Percentiles rank a stretch among this genome's conserved stretches.
Evolutionary conservation across 53 echinoderm and acorn worm genomes (phyloP).

Genomic region (Holothuria scabra): DNA sequence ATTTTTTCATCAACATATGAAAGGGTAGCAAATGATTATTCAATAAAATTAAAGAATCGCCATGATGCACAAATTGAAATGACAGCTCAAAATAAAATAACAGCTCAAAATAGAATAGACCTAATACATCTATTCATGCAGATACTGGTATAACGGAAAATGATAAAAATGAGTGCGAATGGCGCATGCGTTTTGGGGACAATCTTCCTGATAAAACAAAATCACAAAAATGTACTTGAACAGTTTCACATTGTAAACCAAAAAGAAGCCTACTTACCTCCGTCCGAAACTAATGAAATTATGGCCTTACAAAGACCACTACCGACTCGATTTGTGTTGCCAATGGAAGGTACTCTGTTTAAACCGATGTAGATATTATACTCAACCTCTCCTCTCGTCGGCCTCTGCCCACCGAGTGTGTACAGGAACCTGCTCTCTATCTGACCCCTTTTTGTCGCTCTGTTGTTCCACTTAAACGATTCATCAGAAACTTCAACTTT

Average conservation of each 20-base stretch:
- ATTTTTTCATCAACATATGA: no score
- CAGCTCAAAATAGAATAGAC: no score
- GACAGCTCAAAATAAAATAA: no score
- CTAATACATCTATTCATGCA: no score
- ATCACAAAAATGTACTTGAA: neutral
- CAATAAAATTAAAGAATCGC: no score
- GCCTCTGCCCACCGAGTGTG: slow-evolving; percentile 81
- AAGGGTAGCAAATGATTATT: no score
- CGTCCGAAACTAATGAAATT: slow-evolving; percentile 66
- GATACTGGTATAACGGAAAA: no score
- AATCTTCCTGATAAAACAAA: no score
- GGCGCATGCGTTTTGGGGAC: no score
- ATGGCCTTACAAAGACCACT: slow-evolving; percentile 90
- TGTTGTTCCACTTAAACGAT: slow-evolving; percentile 86
- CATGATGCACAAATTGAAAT: no score
- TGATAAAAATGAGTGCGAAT: no score
- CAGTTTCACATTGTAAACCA: neutral
- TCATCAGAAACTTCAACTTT: slow-evolving; percentile 86
- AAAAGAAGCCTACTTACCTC: slow-evolving; percentile 57
- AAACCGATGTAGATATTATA: slow-evolving; percentile 87
- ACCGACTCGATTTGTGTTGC: slow-evolving; percentile 66
- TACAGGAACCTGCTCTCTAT: slow-evolving; percentile 78
- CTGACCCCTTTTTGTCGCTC: slow-evolving; percentile 61
- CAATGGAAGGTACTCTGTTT: slow-evolving; percentile 80
- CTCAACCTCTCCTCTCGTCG: slow-evolving; percentile 76